Evolutionary conservation across 2,113 vertebrate species (phyloP), one percentile per base, ranked within the genome.

Genomic region (Pungitius pungitius): DNA sequence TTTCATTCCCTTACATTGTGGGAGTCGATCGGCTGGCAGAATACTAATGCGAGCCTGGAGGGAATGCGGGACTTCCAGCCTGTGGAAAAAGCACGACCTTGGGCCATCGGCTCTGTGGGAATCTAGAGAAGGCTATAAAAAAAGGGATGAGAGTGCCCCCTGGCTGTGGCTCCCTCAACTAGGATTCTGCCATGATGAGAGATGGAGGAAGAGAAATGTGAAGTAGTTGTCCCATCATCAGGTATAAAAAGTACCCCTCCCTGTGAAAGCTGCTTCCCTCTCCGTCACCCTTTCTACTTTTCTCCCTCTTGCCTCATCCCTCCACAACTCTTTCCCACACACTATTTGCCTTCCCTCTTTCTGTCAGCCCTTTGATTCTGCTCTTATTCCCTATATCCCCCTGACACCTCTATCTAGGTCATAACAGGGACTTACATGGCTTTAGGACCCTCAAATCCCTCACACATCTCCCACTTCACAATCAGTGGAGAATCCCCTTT

Each of bases 341-440:
- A 5, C 20, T 51, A 45, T 56, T 47, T 59, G n/a, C 27, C 61
- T 51, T 56, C 35, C 39, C 88, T 90, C 74, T 75, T 20, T 24
- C 77, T 51, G 61, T 77, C 67, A 76, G 91, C 83, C 85, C 90
- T 95, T 94, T 92, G 92, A 95, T 95, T 95, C 89, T 94, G 94
- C 94, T 94, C 94, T 90, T 94, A 91, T 93, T 95, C 94, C 93
- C 93, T 85, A 88, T 94, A 92, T 94, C 85, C 89, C 94, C 92
- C 92, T 90, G 94, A 94, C 87, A 61, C 91, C 91, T 92, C 94
- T 95, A 95, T 95, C 94, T 94, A 93, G 94, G 94, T 95, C 94
- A 93, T 90, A 83, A 93, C 91, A 92, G 92, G 90, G 91, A 91
- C 76, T 2, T 39, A 88, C 87, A 82, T 67, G 89, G 89, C 87